Percentiles rank a stretch among this genome's conserved stretches.
phyloP scores from a whole-genome alignment of 2,797 vertebrate genomes.

The Melanotaenia parkinsoni region DNA sequence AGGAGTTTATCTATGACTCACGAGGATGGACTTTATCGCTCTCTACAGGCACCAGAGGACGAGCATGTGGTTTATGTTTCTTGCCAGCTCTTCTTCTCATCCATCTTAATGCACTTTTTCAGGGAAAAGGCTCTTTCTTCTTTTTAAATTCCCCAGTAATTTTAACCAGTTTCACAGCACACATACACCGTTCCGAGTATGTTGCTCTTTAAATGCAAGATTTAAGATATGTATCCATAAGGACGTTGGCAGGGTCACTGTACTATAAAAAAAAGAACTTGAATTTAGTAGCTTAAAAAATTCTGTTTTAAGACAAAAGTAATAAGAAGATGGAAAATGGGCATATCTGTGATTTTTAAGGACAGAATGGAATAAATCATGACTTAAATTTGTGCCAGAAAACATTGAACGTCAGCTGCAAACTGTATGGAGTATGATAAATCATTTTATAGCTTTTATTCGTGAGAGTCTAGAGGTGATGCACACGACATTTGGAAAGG shows the following conservation, averaged over 20 bases:
- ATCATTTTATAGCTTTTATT: conserved; percentile 38
- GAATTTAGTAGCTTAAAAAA: conserved; percentile 23
- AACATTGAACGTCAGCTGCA: conserved; percentile 25
- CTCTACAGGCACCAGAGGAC: conserved; percentile 45
- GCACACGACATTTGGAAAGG: conserved; percentile 54
- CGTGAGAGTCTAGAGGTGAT: conserved; percentile 36
- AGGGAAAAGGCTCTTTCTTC: conserved; percentile 41
- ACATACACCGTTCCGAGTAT: background rate
- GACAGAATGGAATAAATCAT: conserved; percentile 35
- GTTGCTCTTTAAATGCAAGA: conserved; percentile 10
- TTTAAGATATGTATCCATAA: background rate
- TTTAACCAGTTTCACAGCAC: conserved; percentile 14
- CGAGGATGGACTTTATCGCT: conserved; percentile 59
- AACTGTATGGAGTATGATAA: conserved; percentile 41
- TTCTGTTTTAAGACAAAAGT: conserved; percentile 9
- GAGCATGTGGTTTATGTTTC: conserved; percentile 74
- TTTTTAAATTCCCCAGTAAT: conserved; percentile 29
- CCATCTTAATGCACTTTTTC: conserved; percentile 45
- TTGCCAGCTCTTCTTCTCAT: conserved; percentile 34
- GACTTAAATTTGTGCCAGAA: conserved; percentile 38
- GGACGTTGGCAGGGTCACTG: background rate
- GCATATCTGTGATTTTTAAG: conserved; percentile 26
- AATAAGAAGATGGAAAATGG: conserved; percentile 20
- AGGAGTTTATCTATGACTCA: conserved; percentile 63
- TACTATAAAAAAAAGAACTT: conserved; percentile 9